These are phyloP conservation scores for Schizopygopsis malacanthus DNA, from an alignment of 2,797 vertebrate genomes.

Conservation along the genomic window DNA sequence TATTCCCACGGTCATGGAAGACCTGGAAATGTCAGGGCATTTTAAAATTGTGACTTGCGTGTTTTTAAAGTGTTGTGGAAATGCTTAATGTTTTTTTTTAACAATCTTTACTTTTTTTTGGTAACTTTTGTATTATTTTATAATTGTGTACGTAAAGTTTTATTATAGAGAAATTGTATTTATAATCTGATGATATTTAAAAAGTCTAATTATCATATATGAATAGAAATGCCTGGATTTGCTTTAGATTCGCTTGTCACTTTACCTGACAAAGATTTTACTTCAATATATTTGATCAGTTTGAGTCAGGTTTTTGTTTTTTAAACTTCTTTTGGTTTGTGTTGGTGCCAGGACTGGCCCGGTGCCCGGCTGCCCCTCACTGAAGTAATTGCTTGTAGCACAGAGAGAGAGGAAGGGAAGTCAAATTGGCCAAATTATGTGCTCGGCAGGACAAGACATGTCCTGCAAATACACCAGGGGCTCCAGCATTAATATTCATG, in stretches of 20 bases:
- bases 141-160: neutral
- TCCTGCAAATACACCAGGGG: constrained; percentile 77
- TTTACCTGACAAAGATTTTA: neutral
- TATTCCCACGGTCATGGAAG: neutral
- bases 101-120: neutral
- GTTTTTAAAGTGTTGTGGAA: neutral
- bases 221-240: neutral
- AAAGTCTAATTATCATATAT: neutral
- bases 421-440: constrained; percentile 71
- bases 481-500: constrained; percentile 80
- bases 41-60: neutral
- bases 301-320: neutral
- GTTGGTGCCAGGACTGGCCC: constrained; percentile 70
- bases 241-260: neutral
- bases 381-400: constrained; percentile 79
- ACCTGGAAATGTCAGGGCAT: neutral
- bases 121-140: neutral
- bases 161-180: neutral
- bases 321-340: neutral
- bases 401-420: constrained; percentile 66
- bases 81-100: neutral
- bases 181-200: neutral
- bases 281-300: neutral
- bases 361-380: constrained; percentile 76
- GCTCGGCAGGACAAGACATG: constrained; percentile 79